A percentile compares a stretch with the other conserved stretches of the same genome.
These are phyloP conservation scores for Leptinotarsa lineolata DNA, from an alignment of 1,140 invertebrate genomes.

Conservation along the genomic window DNA sequence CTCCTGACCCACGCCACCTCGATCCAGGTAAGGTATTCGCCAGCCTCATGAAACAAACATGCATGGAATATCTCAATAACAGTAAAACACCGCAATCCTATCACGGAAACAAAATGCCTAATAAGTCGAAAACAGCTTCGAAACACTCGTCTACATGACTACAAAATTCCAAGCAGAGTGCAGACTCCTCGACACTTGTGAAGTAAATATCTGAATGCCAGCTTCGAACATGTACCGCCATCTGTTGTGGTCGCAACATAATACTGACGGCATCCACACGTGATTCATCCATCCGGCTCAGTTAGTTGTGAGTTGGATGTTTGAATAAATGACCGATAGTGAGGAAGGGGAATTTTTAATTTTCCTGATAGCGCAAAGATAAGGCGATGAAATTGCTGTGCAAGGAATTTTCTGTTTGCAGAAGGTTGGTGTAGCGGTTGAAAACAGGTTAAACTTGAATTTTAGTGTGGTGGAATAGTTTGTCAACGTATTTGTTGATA, in stretches of 20 bases:
- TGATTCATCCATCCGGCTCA: background rate
- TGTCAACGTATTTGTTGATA: too few relatives aligned
- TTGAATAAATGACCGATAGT: slow-evolving; percentile 16
- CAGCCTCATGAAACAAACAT: background rate
- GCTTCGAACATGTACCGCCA: background rate
- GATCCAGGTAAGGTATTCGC: background rate
- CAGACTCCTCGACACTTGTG: background rate
- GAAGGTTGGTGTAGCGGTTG: too few relatives aligned
- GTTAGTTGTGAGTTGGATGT: background rate
- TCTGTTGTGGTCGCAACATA: background rate
- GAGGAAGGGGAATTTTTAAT: background rate
- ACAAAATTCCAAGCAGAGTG: slow-evolving; percentile 15
- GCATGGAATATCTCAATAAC: background rate
- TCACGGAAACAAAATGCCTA: slow-evolving; percentile 14
- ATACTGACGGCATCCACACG: background rate
- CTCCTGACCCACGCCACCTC: too few relatives aligned
- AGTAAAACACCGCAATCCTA: slow-evolving; percentile 17
- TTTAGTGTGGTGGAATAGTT: too few relatives aligned
- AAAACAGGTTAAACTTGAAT: too few relatives aligned
- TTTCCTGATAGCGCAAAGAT: background rate
- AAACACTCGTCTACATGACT: slow-evolving; percentile 1
- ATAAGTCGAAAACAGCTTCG: slow-evolving; percentile 17
- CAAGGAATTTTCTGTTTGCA: too few relatives aligned
- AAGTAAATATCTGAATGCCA: slow-evolving; percentile 11
- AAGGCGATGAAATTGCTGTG: background rate